These are phyloP conservation scores for Macquaria ambigua DNA, from an alignment of 2,113 vertebrate species.

Conservation along the genomic window DNA sequence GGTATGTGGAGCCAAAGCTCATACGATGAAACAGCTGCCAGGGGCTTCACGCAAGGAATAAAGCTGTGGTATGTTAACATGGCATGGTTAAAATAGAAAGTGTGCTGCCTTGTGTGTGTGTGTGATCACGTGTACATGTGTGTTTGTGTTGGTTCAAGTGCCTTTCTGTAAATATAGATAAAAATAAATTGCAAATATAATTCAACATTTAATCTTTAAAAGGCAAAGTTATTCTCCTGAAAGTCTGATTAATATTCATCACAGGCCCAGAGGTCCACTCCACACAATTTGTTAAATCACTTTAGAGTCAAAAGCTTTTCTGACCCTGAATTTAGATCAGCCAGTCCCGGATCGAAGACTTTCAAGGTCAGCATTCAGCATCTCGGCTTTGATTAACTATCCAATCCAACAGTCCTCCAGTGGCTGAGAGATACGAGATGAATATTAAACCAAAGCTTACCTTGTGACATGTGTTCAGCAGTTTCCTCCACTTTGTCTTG, in stretches of 20 bases:
- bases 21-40: conserved; percentile 74
- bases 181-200: conserved; percentile 42
- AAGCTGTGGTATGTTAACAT: conserved; percentile 64
- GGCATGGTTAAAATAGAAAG: conserved; percentile 73
- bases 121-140: conserved; percentile 20
- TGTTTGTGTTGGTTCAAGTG: conserved; percentile 19
- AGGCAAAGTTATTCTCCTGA: conserved; percentile 24
- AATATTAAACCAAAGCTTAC: conserved; percentile 68
- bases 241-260: conserved; percentile 47
- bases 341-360: conserved; percentile 33
- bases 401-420: conserved; percentile 22
- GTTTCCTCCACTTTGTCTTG: conserved; percentile 53
- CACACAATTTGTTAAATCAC: conserved; percentile 59
- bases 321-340: conserved; percentile 60
- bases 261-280: conserved; percentile 13
- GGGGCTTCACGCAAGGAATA: conserved; percentile 61
- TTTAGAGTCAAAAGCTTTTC: conserved; percentile 56
- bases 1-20: conserved; percentile 64
- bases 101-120: conserved; percentile 20
- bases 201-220: conserved; percentile 45
- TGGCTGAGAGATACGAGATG: conserved; percentile 21
- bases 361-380: conserved; percentile 69
- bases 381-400: conserved; percentile 52
- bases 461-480: conserved; percentile 58
- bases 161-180: conserved; percentile 20